phyloP scores from a whole-genome alignment of 1,140 invertebrate species.

The Stegodyphus mimosarum region DNA sequence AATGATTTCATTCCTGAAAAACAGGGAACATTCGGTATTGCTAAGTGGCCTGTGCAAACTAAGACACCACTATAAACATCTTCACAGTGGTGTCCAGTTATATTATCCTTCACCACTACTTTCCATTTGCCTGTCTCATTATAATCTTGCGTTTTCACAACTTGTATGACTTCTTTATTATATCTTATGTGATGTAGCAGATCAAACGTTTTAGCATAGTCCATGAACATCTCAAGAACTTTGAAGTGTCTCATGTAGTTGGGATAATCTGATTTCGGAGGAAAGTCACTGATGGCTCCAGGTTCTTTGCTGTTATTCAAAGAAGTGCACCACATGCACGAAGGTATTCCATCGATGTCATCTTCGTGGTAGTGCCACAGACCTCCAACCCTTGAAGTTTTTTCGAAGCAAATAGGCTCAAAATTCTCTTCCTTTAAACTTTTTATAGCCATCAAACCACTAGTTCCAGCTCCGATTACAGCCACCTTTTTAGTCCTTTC shows the following conservation, averaged over 20 bases:
- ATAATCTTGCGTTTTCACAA: constrained; percentile 65
- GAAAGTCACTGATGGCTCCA: constrained; percentile 69
- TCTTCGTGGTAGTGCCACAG: constrained; percentile 71
- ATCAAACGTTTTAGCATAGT: constrained; percentile 67
- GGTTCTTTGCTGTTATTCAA: constrained; percentile 71
- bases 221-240: constrained; percentile 66
- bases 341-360: constrained; percentile 65
- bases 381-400: constrained; percentile 69
- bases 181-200: constrained; percentile 67
- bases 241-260: constrained; percentile 69
- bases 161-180: constrained; percentile 65
- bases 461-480: constrained; percentile 69
- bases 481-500: constrained; percentile 62
- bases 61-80: constrained; percentile 67
- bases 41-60: constrained; percentile 64
- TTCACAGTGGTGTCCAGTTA: constrained; percentile 58
- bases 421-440: constrained; percentile 56
- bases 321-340: constrained; percentile 62
- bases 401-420: constrained; percentile 70
- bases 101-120: constrained; percentile 64
- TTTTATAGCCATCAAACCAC: constrained; percentile 55
- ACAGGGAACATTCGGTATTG: constrained; percentile 64
- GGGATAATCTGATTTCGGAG: constrained; percentile 68
- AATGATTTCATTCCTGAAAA: constrained; percentile 66
- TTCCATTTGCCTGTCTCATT: constrained; percentile 67